Percentiles rank a stretch among this genome's conserved stretches.
Evolutionary conservation across 2,888 invertebrate genomes (phyloP).

Genomic region (Scotopteryx bipunctaria): DNA sequence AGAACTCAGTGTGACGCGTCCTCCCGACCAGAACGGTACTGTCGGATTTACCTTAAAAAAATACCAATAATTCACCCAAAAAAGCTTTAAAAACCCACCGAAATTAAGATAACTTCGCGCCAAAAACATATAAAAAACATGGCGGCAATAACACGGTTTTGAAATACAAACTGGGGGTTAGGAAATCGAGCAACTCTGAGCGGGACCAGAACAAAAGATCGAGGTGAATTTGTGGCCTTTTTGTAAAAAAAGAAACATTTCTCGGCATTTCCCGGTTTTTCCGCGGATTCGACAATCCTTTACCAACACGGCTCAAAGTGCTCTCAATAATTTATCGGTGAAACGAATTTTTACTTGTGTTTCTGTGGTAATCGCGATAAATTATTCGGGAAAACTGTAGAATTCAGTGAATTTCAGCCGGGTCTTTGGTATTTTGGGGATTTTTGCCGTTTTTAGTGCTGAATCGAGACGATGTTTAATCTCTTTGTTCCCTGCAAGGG

Average conservation of each 20-base stretch:
- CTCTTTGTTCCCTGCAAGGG: slow-evolving; percentile 63
- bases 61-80: slow-evolving; percentile 45
- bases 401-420: background rate
- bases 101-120: slow-evolving; percentile 27
- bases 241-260: slow-evolving; percentile 35
- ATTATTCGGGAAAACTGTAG: background rate
- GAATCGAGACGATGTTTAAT: slow-evolving; percentile 24
- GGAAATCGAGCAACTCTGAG: slow-evolving; percentile 42
- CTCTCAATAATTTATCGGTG: slow-evolving; percentile 15
- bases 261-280: slow-evolving; percentile 17
- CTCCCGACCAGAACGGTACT: slow-evolving; percentile 54
- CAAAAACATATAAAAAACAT: slow-evolving; percentile 19
- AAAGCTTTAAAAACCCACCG: slow-evolving; percentile 32
- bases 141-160: slow-evolving; percentile 12
- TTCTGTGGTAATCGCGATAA: slow-evolving; percentile 12
- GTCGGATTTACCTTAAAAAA: slow-evolving; percentile 39
- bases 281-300: slow-evolving; percentile 1
- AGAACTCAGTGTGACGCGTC: slow-evolving; percentile 69
- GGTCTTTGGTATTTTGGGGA: background rate
- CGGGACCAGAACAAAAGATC: slow-evolving; percentile 53
- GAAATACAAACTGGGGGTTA: slow-evolving; percentile 31
- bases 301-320: slow-evolving; percentile 18
- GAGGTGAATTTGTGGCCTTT: slow-evolving; percentile 55
- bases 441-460: slow-evolving; percentile 24
- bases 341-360: slow-evolving; percentile 17